Base-by-base conservation (phyloP, 2,113 vertebrate genomes). In the Heptranchias perlo region DNA sequence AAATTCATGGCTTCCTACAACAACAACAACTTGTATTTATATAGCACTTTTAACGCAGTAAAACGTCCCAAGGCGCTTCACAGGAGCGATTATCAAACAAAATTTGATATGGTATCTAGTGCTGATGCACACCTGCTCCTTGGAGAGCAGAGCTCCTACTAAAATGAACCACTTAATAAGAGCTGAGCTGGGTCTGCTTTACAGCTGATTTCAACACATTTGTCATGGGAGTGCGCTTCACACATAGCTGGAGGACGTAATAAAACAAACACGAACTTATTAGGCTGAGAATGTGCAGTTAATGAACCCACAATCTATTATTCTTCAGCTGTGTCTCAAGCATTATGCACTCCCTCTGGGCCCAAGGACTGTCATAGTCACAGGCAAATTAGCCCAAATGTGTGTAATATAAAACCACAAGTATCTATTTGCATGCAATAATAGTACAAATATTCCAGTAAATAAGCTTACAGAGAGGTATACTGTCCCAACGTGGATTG, bases 361-460 rank as follows among this genome's bases (percentile, higher is more conserved):
- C 96, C 97, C 97, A 98, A 98, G 97, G 98, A 97, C 98, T 98
- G 98, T 97, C 98, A 98, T 96, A 96, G 97, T 97, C 97, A 97
- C 97, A 97, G 97, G 97, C 97, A 98, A 98, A 97, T 97, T 97
- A 97, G 96, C 97, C 96, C 65, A 98, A 98, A 97, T 98, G 98
- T 98, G 97, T 97, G 98, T 98, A 98, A 97, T 97, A 98, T 98
- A 98, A 98, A 98, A 97, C 97, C 97, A 69, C 44, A 95, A 95
- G 65, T 49, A 69, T 52, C 64, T 61, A 95, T 73, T 73, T 95
- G 65, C 65, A 95, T 67, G 52, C 94, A 95, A 69, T 94, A 94
- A 67, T 94, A 94, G 39, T 65, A 67, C n/a, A 39, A 94, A 94
- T 69, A 95, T 95, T 95, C 64, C 65, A 95, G 94, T 69, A 95